These are phyloP conservation scores for Dendrolimus pini DNA, from an alignment of 2,888 invertebrate species.

Conservation along the genomic window DNA sequence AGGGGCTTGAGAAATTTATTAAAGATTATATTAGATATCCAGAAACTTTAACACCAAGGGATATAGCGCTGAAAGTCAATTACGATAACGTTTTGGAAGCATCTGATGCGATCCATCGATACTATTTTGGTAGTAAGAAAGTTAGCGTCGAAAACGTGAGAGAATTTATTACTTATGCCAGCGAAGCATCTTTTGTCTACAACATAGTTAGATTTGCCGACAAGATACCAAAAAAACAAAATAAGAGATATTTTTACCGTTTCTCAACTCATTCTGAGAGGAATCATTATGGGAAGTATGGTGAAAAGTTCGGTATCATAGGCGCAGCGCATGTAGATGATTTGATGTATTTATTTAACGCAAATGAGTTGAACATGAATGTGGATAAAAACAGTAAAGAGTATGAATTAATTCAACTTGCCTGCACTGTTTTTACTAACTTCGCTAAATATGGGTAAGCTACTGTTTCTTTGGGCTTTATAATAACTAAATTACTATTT, in stretches of 20 bases:
- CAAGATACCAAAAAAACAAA: conserved; percentile 11
- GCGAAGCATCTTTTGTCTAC: conserved; percentile 22
- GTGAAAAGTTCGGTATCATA: conserved; percentile 26
- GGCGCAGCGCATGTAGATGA: conserved; percentile 49
- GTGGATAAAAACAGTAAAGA: conserved; percentile 30
- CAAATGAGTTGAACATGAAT: conserved; percentile 25
- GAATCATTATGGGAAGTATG: conserved; percentile 30
- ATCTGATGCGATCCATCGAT: conserved; percentile 29
- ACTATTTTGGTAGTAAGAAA: conserved; percentile 32
- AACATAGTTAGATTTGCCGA: conserved; percentile 18
- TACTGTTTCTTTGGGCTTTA: too few relatives aligned
- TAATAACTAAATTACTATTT: too few relatives aligned
- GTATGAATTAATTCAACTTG: conserved; percentile 34
- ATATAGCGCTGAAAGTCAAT: conserved; percentile 23
- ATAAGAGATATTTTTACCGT: conserved; percentile 25
- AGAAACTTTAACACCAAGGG: conserved; percentile 35
- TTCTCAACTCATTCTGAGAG: conserved; percentile 38
- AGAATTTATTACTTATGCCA: conserved; percentile 25
- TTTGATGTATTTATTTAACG: conserved; percentile 41
- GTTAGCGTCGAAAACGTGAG: conserved; percentile 21
- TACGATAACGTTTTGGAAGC: conserved; percentile 25
- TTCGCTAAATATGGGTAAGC: conserved; percentile 52
- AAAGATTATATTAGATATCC: conserved; percentile 23
- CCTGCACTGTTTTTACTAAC: conserved; percentile 41
- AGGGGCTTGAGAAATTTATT: conserved; percentile 12